Evolutionary conservation across 2,888 invertebrate genomes (phyloP).

Genomic region (Polydrusus tereticollis): DNA sequence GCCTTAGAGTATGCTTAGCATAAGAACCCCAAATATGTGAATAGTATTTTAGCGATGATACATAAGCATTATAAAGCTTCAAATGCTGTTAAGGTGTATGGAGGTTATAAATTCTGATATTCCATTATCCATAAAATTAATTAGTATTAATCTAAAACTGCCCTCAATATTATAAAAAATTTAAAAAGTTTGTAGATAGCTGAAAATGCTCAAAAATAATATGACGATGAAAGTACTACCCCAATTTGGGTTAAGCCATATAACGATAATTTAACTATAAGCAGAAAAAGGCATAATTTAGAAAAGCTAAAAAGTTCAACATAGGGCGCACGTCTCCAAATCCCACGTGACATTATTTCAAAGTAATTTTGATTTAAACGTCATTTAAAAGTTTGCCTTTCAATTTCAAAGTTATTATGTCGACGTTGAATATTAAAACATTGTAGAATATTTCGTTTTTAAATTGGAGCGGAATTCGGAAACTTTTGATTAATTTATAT

Average conservation of each 20-base stretch:
- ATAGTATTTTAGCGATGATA: too few relatives aligned
- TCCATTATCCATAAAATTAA: too few relatives aligned
- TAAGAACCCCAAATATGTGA: too few relatives aligned
- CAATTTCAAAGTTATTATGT: not conserved
- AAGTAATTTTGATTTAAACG: slow-evolving; percentile 3
- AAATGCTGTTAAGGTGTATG: too few relatives aligned
- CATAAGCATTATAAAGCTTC: too few relatives aligned
- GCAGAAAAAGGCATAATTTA: not conserved
- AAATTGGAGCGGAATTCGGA: not conserved
- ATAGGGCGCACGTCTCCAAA: not conserved
- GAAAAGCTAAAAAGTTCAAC: not conserved
- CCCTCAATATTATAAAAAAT: too few relatives aligned
- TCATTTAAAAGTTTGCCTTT: slow-evolving; percentile 10
- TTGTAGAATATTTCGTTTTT: not conserved
- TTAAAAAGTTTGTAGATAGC: too few relatives aligned
- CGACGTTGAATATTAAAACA: not conserved
- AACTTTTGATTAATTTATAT: not conserved
- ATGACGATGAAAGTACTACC: too few relatives aligned
- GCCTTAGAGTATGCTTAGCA: too few relatives aligned
- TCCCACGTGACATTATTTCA: slow-evolving; percentile 1
- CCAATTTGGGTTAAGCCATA: not conserved
- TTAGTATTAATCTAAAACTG: too few relatives aligned
- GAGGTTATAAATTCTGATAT: too few relatives aligned
- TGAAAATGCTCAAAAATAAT: too few relatives aligned
- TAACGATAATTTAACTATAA: not conserved